Evolutionary conservation across 1,140 invertebrate species (phyloP), one percentile per base, ranked within the genome.

Genomic region (Charaxes varanes): DNA sequence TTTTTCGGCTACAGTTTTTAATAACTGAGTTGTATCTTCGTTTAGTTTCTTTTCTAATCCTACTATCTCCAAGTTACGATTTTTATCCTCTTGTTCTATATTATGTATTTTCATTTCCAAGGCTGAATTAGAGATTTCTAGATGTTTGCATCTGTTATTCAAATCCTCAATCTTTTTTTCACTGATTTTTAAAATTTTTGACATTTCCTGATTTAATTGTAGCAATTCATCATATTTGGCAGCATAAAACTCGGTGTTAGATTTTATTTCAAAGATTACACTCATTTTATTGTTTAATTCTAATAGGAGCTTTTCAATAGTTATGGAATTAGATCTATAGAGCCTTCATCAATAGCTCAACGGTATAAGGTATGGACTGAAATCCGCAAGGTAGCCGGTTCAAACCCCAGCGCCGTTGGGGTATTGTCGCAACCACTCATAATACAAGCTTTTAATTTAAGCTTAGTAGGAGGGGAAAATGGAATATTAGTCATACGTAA

Each of bases 51-150:
- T n/a, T 33, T 33, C 31, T 19, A 33, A 16, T 21, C 31, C 31
- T 33, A 33, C 18, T 21, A 33, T 12, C 11, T 12, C 18, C 21
- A 33, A 3, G 13, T 33, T 33, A 21, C 21, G 19, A 21, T 33
- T 33, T 33, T 33, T 33, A 21, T 33, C 31, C 19, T 16, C 16
- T 12, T 33, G 31, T 12, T 33, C 31, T 11, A 33, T 33, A 33
- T 33, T 33, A 12, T 33, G 31, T 3, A 33, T 12, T 33, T 18
- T 33, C 31, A 33, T 33, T 33, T 33, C 31, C 21, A 33, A 33
- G 12, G 31, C 31, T 18, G 19, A 16, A 12, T 33, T 33, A 21
- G 31, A 6, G 19, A 21, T 33, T 8, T 33, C 17, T 21, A 33
- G 17, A 33, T 21, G 21, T 16, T 33, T 33, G 7, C 31, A 33